Percentiles rank a stretch among this genome's conserved stretches.
Evolutionary conservation across 2,888 invertebrate species (phyloP).

Genomic region (Palloptera scutellata): DNA sequence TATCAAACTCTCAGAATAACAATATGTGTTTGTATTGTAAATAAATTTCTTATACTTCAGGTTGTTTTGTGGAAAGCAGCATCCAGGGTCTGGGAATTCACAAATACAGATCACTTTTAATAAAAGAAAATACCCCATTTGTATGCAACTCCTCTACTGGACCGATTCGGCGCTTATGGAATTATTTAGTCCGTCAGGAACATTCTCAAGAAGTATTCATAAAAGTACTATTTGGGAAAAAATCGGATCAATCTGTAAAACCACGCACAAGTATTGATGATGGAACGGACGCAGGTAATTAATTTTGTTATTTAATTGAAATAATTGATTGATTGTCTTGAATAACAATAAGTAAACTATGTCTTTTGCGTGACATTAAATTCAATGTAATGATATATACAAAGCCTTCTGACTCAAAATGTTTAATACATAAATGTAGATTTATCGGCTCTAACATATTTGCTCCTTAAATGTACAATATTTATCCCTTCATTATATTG

Average conservation of each 20-base stretch:
- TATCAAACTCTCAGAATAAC: no score
- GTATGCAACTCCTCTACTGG: conserved; percentile 76
- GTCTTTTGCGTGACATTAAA: no score
- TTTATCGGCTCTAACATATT: no score
- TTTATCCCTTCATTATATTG: no score
- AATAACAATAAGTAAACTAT: no score
- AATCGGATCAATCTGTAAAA: conserved; percentile 29
- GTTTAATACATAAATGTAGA: no score
- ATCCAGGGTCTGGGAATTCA: conserved; percentile 84
- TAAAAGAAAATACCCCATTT: conserved; percentile 96
- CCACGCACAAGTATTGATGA: conserved; percentile 29
- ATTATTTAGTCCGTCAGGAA: conserved; percentile 91
- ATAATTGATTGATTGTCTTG: no score
- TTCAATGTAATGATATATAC: no score
- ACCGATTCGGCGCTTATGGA: conserved; percentile 87
- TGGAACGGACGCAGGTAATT: conserved; percentile 29
- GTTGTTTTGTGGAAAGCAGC: conserved; percentile 83
- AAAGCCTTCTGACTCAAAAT: no score
- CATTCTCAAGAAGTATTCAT: conserved; percentile 94
- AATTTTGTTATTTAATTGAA: not conserved
- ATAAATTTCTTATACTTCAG: conserved; percentile 54
- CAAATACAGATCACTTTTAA: conserved; percentile 90
- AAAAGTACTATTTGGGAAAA: conserved; percentile 86
- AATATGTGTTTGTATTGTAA: no score
- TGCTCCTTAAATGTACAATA: no score